Evolutionary conservation across 2,888 invertebrate genomes (phyloP), one percentile per base, ranked within the genome.

Genomic region (Hirtodrosophila duncani): DNA sequence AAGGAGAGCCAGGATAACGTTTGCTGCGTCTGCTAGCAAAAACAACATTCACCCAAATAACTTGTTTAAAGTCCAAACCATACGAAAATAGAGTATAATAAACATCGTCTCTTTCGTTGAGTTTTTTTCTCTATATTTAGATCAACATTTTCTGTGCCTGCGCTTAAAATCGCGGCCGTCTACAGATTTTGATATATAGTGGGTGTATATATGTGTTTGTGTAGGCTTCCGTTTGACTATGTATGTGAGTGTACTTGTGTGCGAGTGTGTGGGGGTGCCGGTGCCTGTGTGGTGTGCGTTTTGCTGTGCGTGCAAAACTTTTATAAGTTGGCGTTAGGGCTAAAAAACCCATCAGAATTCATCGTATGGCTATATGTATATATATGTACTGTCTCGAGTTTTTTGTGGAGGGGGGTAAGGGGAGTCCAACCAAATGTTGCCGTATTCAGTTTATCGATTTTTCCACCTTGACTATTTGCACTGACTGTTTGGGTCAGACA

Each of bases 391-490:
- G 52, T 52, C 52, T 46, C 53, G 56, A 45, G 34, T 55, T 21
- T 37, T 51, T 38, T 46, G 37, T 16, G 14, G 50, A 27, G 53
- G 50, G n/a, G n/a, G n/a, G n/a, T n/a, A n/a, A n/a, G n/a, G n/a
- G n/a, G n/a, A n/a, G n/a, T n/a, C 46, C 51, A 46, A 63, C 61
- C 66, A 66, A 74, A 74, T 79, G 71, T 67, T 67, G 58, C 75
- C 63, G 57, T 71, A 79, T 79, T 79, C 77, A 66, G 71, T 74
- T 79, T 79, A 74, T 74, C 65, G 74, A 74, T 74, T 74, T 79
- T 74, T 74, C 63, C 67, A 79, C 74, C 72, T 74, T 79, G 70
- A 53, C 67, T 74, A 78, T 67, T 74, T 74, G 52, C 52, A 37
- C 48, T 52, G 52, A 45, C 64, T 55, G 45, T n/a, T n/a, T n/a